phyloP scores from a whole-genome alignment of 2,888 invertebrate species.

The Leptinotarsa peninsularis region DNA sequence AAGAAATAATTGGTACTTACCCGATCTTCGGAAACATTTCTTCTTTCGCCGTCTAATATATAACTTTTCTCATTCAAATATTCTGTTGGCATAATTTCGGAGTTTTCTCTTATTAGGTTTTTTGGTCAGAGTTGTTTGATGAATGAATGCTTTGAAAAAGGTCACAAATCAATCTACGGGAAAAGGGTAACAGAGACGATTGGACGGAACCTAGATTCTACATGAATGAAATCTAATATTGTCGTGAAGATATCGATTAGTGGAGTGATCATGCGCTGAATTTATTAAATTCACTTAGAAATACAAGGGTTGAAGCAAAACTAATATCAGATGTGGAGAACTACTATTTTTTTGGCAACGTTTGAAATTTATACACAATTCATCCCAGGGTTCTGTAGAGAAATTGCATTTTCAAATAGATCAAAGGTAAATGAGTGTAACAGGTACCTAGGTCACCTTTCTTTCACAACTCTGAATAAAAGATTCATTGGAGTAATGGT shows the following conservation, averaged over 20 bases:
- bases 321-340: background rate
- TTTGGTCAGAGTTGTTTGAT: background rate
- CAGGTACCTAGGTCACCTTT: too few species aligned
- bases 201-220: conserved; percentile 12
- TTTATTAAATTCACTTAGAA: background rate
- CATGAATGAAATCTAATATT: conserved; percentile 23
- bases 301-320: conserved; percentile 11
- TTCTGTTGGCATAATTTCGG: conserved; percentile 45
- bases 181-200: conserved; percentile 13
- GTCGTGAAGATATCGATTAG: conserved; percentile 14
- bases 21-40: conserved; percentile 61
- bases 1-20: conserved; percentile 50
- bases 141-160: background rate
- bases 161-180: conserved; percentile 10
- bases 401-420: too few species aligned
- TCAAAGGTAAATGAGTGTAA: too few species aligned
- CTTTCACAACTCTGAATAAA: too few species aligned
- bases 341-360: too few species aligned
- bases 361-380: too few species aligned
- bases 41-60: conserved; percentile 59
- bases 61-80: conserved; percentile 61
- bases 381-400: too few species aligned
- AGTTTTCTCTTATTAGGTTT: background rate
- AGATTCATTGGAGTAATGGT: too few species aligned
- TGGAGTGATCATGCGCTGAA: conserved; percentile 13